Percentiles rank a stretch among this genome's conserved stretches.
phyloP scores from a whole-genome alignment of 2,797 vertebrate genomes.

The Cyclopterus lumpus region DNA sequence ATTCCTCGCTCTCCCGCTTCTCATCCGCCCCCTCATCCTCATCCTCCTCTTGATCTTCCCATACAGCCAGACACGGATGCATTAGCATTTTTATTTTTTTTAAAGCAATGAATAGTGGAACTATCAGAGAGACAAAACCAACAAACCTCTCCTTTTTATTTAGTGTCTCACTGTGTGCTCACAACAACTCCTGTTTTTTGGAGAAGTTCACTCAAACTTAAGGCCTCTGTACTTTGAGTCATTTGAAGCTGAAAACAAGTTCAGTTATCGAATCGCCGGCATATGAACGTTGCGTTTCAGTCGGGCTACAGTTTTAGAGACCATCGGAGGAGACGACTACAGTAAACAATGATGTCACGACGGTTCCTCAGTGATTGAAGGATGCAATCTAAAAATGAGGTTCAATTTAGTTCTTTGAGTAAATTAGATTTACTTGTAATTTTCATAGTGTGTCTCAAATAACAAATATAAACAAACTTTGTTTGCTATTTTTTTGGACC shows the following conservation, averaged over 20 bases:
- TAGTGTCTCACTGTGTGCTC: conserved; percentile 5
- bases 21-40: conserved; percentile 27
- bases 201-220: background rate
- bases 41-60: conserved; percentile 42
- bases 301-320: too few relatives aligned
- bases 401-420: background rate
- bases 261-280: background rate
- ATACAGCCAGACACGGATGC: conserved; percentile 32
- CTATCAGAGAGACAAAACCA: conserved; percentile 12
- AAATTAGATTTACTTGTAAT: background rate
- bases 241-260: conserved; percentile 3
- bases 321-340: background rate
- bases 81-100: conserved; percentile 48
- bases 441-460: background rate
- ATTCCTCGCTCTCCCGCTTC: conserved; percentile 41
- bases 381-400: background rate
- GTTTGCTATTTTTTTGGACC: too few relatives aligned
- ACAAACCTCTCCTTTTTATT: conserved; percentile 8
- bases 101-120: conserved; percentile 24
- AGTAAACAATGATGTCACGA: background rate
- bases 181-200: background rate
- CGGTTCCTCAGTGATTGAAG: background rate
- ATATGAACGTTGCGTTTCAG: background rate
- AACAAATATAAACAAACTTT: background rate
- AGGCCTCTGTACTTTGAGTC: background rate